These are phyloP conservation scores for Oenanthe melanoleuca DNA, from an alignment of 2,113 vertebrate genomes.

Conservation along the genomic window DNA sequence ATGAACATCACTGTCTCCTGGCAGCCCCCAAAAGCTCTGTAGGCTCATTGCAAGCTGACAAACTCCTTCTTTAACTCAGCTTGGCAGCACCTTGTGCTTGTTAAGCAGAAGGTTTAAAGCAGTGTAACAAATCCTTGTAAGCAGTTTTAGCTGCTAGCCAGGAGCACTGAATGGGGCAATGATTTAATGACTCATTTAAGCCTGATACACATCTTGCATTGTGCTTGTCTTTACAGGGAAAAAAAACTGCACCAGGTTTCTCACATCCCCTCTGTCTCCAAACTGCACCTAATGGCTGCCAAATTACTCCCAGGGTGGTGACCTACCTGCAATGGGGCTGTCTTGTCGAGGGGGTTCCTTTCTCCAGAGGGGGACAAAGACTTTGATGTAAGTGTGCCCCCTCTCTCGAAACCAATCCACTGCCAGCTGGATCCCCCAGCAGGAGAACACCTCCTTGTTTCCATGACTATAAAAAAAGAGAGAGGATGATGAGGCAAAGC, in stretches of 20 bases:
- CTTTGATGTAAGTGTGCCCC: conserved; percentile 88
- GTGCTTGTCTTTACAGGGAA: background rate
- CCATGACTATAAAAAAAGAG: conserved; percentile 80
- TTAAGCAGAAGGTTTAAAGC: background rate
- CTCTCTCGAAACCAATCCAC: conserved; percentile 89
- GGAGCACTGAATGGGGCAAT: background rate
- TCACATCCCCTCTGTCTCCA: background rate
- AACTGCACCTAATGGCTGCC: background rate
- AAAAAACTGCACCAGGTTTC: background rate
- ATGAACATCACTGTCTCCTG: background rate
- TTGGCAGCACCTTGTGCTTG: background rate
- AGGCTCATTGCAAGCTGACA: background rate
- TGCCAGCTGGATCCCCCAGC: conserved; percentile 88
- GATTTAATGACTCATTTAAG: background rate
- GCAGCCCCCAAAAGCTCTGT: background rate
- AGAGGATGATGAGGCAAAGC: background rate
- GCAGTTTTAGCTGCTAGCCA: background rate
- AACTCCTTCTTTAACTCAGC: background rate
- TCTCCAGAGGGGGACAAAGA: conserved; percentile 91
- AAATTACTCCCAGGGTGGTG: background rate
- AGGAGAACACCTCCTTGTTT: conserved; percentile 90
- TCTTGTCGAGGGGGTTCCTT: conserved; percentile 84
- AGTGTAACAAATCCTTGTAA: background rate
- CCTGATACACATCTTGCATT: background rate
- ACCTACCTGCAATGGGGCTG: conserved; percentile 84